Evolutionary conservation across 2,113 vertebrate species (phyloP).

Genomic region (Chelonoidis abingdonii): DNA sequence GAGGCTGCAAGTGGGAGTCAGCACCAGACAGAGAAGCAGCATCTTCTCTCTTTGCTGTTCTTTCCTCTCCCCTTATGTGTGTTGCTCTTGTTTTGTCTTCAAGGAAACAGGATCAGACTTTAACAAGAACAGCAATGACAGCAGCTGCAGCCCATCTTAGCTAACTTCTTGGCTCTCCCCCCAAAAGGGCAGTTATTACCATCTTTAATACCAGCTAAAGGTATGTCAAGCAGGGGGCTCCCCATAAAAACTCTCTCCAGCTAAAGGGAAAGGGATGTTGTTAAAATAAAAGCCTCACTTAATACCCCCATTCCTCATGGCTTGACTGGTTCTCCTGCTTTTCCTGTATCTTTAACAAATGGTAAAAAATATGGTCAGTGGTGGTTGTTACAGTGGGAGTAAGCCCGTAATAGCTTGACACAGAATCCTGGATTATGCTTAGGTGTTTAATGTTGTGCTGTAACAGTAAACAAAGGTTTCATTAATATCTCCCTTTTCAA

Average conservation of each 20-base stretch:
- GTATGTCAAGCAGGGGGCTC: constrained; percentile 10
- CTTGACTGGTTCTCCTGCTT: constrained; percentile 48
- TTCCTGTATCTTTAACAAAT: neutral
- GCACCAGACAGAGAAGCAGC: neutral
- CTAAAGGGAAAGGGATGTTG: neutral
- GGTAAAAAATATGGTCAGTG: constrained; percentile 8
- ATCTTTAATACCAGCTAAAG: neutral
- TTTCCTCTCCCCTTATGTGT: neutral
- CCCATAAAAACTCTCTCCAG: constrained; percentile 15
- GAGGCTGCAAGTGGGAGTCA: neutral
- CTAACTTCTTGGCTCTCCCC: neutral
- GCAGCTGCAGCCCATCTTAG: neutral
- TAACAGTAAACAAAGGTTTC: neutral
- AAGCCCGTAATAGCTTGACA: neutral
- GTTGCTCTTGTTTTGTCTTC: neutral
- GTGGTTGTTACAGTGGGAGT: neutral
- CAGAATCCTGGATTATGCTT: neutral
- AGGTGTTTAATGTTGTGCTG: neutral
- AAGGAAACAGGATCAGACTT: neutral
- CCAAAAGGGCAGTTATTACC: neutral
- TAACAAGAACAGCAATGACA: neutral
- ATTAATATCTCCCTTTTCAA: too few relatives aligned
- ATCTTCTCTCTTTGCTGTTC: neutral
- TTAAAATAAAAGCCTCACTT: constrained; percentile 52
- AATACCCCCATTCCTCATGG: constrained; percentile 30